Evolutionary conservation across 2,888 invertebrate species (phyloP).

Genomic region (Syrphus vitripennis): DNA sequence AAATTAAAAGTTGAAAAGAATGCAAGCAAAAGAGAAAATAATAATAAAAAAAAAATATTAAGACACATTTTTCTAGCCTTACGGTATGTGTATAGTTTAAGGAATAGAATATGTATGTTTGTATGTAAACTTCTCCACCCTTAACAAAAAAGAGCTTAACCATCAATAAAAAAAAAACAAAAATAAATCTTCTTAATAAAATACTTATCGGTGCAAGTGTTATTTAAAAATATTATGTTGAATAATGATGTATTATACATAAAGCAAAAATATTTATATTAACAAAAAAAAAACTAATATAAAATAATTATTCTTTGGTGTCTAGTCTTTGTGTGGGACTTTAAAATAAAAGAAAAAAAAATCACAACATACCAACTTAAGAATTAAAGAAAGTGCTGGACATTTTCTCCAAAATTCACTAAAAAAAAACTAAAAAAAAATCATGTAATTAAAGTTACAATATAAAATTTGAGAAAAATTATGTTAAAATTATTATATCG

Average conservation of each 20-base stretch:
- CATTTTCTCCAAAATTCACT: slow-evolving; percentile 75
- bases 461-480: slow-evolving; percentile 26
- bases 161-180: slow-evolving; percentile 56
- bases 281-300: slow-evolving; percentile 24
- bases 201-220: slow-evolving; percentile 67
- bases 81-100: slow-evolving; percentile 63
- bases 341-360: slow-evolving; percentile 74
- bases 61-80: slow-evolving; percentile 59
- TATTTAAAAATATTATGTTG: slow-evolving; percentile 43
- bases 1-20: not conserved
- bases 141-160: slow-evolving; percentile 66
- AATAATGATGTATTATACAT: slow-evolving; percentile 61
- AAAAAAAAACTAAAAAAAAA: slow-evolving; percentile 48
- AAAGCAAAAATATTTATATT: slow-evolving; percentile 66
- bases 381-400: slow-evolving; percentile 78
- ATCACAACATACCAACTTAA: slow-evolving; percentile 48
- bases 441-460: slow-evolving; percentile 41
- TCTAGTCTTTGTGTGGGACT: slow-evolving; percentile 79
- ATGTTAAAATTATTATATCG: slow-evolving; percentile 55
- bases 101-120: slow-evolving; percentile 54
- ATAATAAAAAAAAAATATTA: slow-evolving; percentile 37
- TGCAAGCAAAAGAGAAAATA: slow-evolving; percentile 18
- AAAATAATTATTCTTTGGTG: slow-evolving; percentile 74
- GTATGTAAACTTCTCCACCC: slow-evolving; percentile 67
- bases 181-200: slow-evolving; percentile 59